phyloP scores from a whole-genome alignment of 2,888 invertebrate species.

The Tenthredo distinguenda region DNA sequence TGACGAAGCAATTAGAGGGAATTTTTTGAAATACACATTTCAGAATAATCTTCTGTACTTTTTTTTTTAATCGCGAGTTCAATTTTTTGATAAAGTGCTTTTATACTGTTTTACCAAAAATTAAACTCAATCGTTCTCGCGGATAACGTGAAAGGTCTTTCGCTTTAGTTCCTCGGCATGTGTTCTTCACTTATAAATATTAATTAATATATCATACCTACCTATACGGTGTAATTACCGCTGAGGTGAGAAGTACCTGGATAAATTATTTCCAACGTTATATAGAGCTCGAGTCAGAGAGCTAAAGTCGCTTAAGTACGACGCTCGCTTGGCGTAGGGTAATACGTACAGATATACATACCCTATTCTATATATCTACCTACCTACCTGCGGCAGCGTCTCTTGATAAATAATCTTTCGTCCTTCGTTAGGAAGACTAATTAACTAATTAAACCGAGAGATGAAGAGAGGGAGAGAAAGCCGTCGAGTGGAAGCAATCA shows the following conservation, averaged over 20 bases:
- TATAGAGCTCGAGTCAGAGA: neutral
- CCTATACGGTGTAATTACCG: neutral
- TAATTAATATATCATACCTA: neutral
- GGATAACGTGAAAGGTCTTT: neutral
- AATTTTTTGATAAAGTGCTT: too few relatives aligned
- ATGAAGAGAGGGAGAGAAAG: neutral
- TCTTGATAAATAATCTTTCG: constrained; percentile 38
- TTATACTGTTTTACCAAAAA: neutral
- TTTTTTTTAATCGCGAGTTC: too few relatives aligned
- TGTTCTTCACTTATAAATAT: constrained; percentile 7
- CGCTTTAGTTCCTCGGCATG: neutral
- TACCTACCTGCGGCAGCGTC: neutral
- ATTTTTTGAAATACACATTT: neutral
- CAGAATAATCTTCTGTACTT: neutral
- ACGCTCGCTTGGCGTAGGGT: neutral
- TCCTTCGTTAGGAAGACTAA: constrained; percentile 32
- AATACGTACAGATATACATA: neutral
- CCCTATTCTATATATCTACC: neutral
- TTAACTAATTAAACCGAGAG: constrained; percentile 26
- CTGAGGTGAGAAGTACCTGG: constrained; percentile 3
- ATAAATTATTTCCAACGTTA: constrained; percentile 24
- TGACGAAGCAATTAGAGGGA: neutral
- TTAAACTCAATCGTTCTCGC: neutral
- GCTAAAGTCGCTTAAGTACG: constrained; percentile 29
- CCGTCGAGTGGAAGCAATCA: constrained; percentile 17